Evolutionary conservation across 2,888 invertebrate genomes (phyloP).

Genomic region (Cordilura impudica): DNA sequence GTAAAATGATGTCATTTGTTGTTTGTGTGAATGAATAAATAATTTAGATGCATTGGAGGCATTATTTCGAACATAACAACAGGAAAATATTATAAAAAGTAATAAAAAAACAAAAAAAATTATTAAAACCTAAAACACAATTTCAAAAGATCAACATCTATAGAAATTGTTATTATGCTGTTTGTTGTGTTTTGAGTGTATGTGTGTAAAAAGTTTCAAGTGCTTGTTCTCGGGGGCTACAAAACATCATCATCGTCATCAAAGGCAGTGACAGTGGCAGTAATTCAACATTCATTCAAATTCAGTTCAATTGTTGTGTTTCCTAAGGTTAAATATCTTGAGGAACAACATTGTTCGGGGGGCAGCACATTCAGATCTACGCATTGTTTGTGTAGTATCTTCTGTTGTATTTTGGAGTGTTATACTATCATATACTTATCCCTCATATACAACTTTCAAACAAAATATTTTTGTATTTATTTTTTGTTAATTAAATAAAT

Average conservation of each 20-base stretch:
- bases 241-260: conserved; percentile 22
- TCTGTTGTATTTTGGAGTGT: background rate
- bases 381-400: background rate
- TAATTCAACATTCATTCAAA: background rate
- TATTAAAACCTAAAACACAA: background rate
- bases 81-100: background rate
- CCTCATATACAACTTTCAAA: too few species aligned
- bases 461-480: background rate
- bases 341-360: background rate
- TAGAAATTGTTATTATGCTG: background rate
- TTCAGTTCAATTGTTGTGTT: background rate
- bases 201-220: conserved; percentile 19
- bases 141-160: background rate
- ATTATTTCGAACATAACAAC: background rate
- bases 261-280: background rate
- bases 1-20: conserved; percentile 63
- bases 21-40: conserved; percentile 18
- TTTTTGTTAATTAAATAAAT: background rate
- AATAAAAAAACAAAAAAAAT: background rate
- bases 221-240: conserved; percentile 33
- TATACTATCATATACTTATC: too few species aligned
- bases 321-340: background rate
- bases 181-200: conserved; percentile 1
- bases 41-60: conserved; percentile 13
- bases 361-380: background rate